These are phyloP conservation scores for Drosophila mimetica DNA, from an alignment of 2,888 invertebrate genomes.

Conservation along the genomic window DNA sequence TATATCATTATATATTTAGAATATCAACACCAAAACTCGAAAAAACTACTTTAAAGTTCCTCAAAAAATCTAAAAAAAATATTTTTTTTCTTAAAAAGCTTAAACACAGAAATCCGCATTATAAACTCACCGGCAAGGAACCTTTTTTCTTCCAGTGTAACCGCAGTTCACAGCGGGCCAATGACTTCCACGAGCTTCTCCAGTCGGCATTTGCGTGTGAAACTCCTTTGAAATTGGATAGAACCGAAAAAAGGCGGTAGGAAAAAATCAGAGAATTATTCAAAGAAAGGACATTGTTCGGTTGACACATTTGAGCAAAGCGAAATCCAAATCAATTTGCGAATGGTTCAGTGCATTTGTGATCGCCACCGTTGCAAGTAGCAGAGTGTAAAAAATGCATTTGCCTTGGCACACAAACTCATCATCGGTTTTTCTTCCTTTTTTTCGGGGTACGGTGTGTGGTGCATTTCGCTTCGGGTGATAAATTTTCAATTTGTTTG, in stretches of 20 bases:
- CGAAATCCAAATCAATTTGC: constrained; percentile 75
- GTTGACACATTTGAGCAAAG: constrained; percentile 41
- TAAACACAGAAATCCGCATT: background rate
- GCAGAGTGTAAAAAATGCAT: constrained; percentile 70
- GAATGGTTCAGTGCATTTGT: constrained; percentile 61
- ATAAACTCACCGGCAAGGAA: background rate
- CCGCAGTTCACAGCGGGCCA: constrained; percentile 50
- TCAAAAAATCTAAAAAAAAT: background rate
- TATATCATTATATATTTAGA: background rate
- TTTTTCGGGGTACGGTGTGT: constrained; percentile 5
- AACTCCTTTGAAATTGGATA: constrained; percentile 77
- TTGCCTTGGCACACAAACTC: constrained; percentile 69
- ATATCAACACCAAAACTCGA: no score
- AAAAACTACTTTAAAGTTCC: no score
- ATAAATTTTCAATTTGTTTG: constrained; percentile 78
- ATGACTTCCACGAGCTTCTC: constrained; percentile 56
- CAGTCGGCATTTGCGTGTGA: constrained; percentile 78
- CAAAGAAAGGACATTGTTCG: constrained; percentile 19
- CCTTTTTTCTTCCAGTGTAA: constrained; percentile 17
- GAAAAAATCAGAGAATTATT: constrained; percentile 2
- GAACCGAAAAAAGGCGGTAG: constrained; percentile 4
- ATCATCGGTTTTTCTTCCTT: constrained; percentile 51
- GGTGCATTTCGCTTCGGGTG: constrained; percentile 53
- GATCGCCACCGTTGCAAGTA: constrained; percentile 21
- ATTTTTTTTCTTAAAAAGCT: no score